Evolutionary conservation across 2,113 vertebrate species (phyloP).

Genomic region (Paramisgurnus dabryanus): DNA sequence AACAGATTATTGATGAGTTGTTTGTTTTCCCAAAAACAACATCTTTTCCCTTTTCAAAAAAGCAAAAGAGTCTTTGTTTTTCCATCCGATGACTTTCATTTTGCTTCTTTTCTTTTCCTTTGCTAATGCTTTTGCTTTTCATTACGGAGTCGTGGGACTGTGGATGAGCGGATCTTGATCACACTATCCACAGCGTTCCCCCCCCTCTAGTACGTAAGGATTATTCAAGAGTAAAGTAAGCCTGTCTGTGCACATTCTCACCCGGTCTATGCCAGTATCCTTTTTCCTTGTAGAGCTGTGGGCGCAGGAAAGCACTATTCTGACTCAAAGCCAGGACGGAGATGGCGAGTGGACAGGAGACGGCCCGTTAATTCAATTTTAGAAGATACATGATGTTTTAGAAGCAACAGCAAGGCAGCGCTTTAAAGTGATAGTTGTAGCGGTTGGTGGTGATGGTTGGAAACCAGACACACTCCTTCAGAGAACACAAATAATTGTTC

Average conservation of each 20-base stretch:
- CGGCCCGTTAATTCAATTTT: neutral
- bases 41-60: constrained; percentile 27
- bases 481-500: constrained; percentile 63
- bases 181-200: constrained; percentile 72
- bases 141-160: constrained; percentile 57
- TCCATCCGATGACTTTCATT: constrained; percentile 53
- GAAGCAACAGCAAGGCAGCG: neutral
- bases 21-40: constrained; percentile 38
- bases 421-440: constrained; percentile 24
- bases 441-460: constrained; percentile 63
- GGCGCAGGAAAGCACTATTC: constrained; percentile 44
- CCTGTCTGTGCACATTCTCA: constrained; percentile 31
- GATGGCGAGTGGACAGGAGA: constrained; percentile 39
- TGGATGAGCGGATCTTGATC: constrained; percentile 37
- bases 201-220: constrained; percentile 74
- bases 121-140: constrained; percentile 56
- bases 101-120: constrained; percentile 62
- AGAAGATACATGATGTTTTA: neutral
- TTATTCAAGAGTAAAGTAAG: constrained; percentile 50
- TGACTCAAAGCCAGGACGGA: constrained; percentile 45
- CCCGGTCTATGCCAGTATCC: constrained; percentile 43
- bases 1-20: constrained; percentile 42
- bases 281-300: constrained; percentile 49
- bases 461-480: constrained; percentile 60
- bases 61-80: constrained; percentile 24